A percentile compares a stretch with the other conserved stretches of the same genome.
These are phyloP conservation scores for Meriones unguiculatus DNA, from an alignment of 2,113 vertebrate genomes.

Conservation along the genomic window DNA sequence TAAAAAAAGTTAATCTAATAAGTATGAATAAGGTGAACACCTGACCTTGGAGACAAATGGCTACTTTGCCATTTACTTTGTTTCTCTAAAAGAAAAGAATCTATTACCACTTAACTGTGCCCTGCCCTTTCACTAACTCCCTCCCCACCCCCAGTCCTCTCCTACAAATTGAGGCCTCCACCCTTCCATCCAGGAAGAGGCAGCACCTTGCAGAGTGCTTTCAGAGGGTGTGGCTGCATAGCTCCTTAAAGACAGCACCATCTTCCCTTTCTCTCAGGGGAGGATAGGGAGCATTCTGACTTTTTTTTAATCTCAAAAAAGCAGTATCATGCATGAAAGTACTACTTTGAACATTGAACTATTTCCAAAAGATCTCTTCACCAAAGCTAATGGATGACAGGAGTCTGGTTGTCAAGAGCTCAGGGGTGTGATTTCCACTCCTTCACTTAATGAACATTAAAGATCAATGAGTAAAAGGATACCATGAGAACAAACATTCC, in stretches of 20 bases:
- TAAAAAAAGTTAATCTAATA: not conserved
- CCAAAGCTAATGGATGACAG: slow-evolving; percentile 63
- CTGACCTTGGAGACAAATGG: not conserved
- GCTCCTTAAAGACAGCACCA: not conserved
- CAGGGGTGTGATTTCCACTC: slow-evolving; percentile 49
- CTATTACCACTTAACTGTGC: not conserved
- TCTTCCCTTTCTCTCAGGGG: slow-evolving; percentile 9
- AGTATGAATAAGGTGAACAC: not conserved
- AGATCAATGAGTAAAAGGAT: slow-evolving; percentile 7
- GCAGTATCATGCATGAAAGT: slow-evolving; percentile 24
- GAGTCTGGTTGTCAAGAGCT: not conserved
- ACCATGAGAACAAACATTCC: slow-evolving; percentile 10
- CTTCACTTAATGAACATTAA: slow-evolving; percentile 70
- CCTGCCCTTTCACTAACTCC: not conserved
- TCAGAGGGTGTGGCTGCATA: not conserved
- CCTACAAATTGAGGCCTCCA: not conserved
- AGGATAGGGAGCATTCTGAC: not conserved
- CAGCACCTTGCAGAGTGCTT: not conserved
- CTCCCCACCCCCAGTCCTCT: not conserved
- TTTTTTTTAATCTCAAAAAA: slow-evolving; percentile 44
- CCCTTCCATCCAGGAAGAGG: not conserved
- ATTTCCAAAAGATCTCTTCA: slow-evolving; percentile 64
- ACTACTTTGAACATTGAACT: slow-evolving; percentile 54
- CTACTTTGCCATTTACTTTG: not conserved
- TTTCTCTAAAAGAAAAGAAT: not conserved